Evolutionary conservation across 2,888 invertebrate species (phyloP), one percentile per base, ranked within the genome.

Genomic region (Emmelina monodactyla): DNA sequence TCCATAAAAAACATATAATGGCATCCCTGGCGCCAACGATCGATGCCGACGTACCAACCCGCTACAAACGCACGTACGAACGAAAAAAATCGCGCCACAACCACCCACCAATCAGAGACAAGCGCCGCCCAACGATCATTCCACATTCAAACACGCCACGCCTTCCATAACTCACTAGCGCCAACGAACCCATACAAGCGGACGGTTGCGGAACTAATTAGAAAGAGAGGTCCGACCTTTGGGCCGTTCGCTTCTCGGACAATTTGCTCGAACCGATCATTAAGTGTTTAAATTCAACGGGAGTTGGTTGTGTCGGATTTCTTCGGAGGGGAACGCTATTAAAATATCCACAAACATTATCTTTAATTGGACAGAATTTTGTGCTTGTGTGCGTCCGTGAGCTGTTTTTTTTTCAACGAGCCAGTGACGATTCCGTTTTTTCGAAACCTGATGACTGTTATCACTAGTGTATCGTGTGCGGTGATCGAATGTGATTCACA

Each of bases 301-400:
- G 75, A 73, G 79, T 72, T 78, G 79, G 79, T 78, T 79, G 79
- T 79, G 79, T 79, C 79, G 75, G 68, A 58, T 79, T 78, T 73
- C 78, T 53, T 61, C 73, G 72, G 75, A 72, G 78, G 79, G 79
- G 75, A 63, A 65, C 72, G 69, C 72, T 76, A 79, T 79, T 79
- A 79, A 78, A 79, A 79, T 76, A 75, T 78, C 76, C 68, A 73
- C 76, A 76, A 76, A 76, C 76, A 79, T 79, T 79, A 79, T 66
- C 76, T 76, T 75, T 79, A 79, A 79, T 79, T 79, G 79, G 76
- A 69, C 75, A 66, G 72, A 65, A 61, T 66, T 76, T 71, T 75
- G 78, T 73, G 75, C 65, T 56, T 66, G 79, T 79, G 79, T 76
- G 78, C 63, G 75, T 73, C 37, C 40, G 49, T 46, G 56, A 44